These are phyloP conservation scores for Cyanocitta stelleri DNA, from an alignment of 2,113 vertebrate species.

Conservation along the genomic window DNA sequence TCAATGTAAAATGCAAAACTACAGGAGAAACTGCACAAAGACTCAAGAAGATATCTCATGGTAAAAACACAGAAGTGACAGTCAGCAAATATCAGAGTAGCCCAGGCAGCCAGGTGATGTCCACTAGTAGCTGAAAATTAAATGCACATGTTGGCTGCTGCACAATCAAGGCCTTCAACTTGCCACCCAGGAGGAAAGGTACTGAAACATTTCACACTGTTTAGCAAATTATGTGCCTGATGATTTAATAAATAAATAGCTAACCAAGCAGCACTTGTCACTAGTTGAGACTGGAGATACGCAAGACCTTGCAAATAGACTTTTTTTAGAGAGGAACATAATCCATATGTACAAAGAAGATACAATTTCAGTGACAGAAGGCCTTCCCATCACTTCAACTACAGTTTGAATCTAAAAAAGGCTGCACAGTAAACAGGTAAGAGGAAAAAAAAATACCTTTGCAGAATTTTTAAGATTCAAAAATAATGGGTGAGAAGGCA, in stretches of 20 bases:
- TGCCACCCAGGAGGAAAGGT: neutral
- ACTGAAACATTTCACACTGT: neutral
- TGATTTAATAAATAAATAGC: neutral
- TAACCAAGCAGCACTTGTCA: neutral
- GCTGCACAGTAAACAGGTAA: neutral
- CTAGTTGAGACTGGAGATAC: neutral
- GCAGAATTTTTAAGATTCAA: neutral
- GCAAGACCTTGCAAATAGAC: neutral
- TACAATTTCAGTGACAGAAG: neutral
- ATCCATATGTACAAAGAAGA: neutral
- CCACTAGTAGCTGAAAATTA: neutral
- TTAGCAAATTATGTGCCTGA: neutral
- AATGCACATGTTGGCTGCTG: neutral
- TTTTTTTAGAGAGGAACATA: neutral
- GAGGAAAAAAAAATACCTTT: neutral
- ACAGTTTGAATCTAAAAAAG: neutral
- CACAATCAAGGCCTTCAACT: neutral
- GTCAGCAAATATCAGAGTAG: neutral
- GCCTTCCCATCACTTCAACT: neutral
- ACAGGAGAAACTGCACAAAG: neutral
- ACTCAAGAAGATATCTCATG: neutral
- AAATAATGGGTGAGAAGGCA: neutral
- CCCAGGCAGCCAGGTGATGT: neutral
- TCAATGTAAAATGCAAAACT: neutral
- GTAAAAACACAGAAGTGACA: neutral